Conservation (phyloP, 1,140 invertebrate genomes). For the Saccostrea glomerata region DNA sequence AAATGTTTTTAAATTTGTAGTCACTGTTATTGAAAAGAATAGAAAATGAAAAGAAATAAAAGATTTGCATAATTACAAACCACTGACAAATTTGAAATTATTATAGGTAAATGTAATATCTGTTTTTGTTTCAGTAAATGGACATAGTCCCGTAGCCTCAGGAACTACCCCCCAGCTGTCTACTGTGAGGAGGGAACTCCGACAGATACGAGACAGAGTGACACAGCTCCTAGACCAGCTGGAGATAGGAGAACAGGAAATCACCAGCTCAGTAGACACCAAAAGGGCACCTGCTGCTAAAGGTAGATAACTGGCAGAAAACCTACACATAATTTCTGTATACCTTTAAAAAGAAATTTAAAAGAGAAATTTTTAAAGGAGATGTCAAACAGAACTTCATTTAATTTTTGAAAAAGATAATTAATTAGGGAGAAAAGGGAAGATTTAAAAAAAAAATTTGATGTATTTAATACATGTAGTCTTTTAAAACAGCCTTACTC, state of each 20-base stretch:
- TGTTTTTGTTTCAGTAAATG: slow-evolving; percentile 72
- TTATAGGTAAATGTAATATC: background rate
- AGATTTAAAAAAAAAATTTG: too few relatives aligned
- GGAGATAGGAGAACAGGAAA: slow-evolving; percentile 69
- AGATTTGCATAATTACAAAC: too few relatives aligned
- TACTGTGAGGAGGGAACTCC: slow-evolving; percentile 82
- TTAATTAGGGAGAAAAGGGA: too few relatives aligned
- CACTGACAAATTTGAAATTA: too few relatives aligned
- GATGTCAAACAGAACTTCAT: too few relatives aligned
- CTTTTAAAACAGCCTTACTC: too few relatives aligned
- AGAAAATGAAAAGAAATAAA: background rate
- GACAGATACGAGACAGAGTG: slow-evolving; percentile 83
- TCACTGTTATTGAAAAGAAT: background rate
- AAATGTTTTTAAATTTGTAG: background rate
- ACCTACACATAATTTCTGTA: too few relatives aligned
- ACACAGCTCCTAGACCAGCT: slow-evolving; percentile 82
- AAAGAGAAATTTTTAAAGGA: too few relatives aligned
- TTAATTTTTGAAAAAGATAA: too few relatives aligned
- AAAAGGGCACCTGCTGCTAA: slow-evolving; percentile 49
- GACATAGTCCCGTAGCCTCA: slow-evolving; percentile 62
- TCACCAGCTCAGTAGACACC: slow-evolving; percentile 52
- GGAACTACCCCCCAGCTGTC: slow-evolving; percentile 74
- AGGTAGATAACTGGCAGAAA: background rate
- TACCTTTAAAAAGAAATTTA: too few relatives aligned
- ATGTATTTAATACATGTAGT: too few relatives aligned